A percentile compares a stretch with the other conserved stretches of the same genome.
phyloP scores from a whole-genome alignment of 2,113 vertebrate species.

The Mormyrus lacerda region DNA sequence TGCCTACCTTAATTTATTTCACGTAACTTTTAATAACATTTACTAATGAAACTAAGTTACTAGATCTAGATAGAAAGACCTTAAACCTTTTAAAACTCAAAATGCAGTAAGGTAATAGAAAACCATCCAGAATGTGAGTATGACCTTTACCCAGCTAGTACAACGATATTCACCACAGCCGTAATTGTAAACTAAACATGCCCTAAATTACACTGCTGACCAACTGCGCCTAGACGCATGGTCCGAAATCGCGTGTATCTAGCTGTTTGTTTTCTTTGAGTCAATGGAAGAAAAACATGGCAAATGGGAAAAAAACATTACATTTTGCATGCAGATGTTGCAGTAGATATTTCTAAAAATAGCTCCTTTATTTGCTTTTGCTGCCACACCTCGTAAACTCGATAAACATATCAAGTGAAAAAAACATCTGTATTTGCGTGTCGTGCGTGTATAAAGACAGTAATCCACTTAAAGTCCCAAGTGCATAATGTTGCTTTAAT shows the following conservation, averaged over 20 bases:
- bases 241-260: not conserved
- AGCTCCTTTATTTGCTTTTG: not conserved
- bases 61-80: not conserved
- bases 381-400: not conserved
- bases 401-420: not conserved
- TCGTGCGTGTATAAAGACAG: not conserved
- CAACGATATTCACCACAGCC: not conserved
- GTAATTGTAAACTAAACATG: not conserved
- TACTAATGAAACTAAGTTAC: not conserved
- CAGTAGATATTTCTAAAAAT: not conserved
- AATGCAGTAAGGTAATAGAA: not conserved
- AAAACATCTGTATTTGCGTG: not conserved
- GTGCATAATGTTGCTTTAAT: not conserved
- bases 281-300: not conserved
- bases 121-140: not conserved
- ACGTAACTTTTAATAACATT: not conserved
- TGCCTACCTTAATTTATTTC: not conserved
- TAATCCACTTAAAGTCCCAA: not conserved
- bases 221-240: not conserved
- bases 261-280: not conserved
- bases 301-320: not conserved
- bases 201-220: not conserved
- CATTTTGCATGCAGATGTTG: not conserved
- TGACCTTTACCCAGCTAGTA: not conserved
- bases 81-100: not conserved